These are phyloP conservation scores for Gastracanthus pulcherrimus DNA, from an alignment of 2,888 invertebrate genomes.

Conservation along the genomic window DNA sequence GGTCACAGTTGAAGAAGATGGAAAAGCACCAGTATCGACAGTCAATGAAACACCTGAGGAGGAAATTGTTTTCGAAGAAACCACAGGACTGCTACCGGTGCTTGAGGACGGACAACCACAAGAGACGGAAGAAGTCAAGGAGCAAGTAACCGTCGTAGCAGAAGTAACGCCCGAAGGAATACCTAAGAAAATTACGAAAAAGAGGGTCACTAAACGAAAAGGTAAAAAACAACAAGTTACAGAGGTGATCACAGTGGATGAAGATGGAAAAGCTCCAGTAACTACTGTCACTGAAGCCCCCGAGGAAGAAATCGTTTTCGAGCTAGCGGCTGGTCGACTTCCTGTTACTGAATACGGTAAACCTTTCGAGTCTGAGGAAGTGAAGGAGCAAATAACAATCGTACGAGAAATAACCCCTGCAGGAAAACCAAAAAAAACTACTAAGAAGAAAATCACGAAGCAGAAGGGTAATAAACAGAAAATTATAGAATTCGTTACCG, in stretches of 20 bases:
- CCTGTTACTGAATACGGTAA: conserved; percentile 45
- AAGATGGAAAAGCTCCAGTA: conserved; percentile 66
- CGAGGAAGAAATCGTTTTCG: conserved; percentile 64
- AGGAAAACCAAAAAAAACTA: conserved; percentile 69
- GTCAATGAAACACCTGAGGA: conserved; percentile 55
- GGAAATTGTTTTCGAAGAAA: conserved; percentile 72
- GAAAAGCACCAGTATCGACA: conserved; percentile 60
- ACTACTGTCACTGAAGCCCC: conserved; percentile 66
- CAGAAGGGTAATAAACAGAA: conserved; percentile 75
- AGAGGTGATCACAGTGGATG: conserved; percentile 73
- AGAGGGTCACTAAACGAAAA: conserved; percentile 68
- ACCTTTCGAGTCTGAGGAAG: conserved; percentile 65
- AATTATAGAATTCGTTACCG: conserved; percentile 75
- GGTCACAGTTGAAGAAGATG: conserved; percentile 63
- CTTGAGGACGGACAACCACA: conserved; percentile 61
- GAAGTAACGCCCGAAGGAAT: conserved; percentile 71
- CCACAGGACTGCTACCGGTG: conserved; percentile 76
- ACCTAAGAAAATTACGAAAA: conserved; percentile 74
- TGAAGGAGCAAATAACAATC: conserved; percentile 61
- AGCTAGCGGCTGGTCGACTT: conserved; percentile 65
- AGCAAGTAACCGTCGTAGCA: conserved; percentile 70
- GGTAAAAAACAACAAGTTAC: conserved; percentile 71
- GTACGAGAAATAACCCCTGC: conserved; percentile 65
- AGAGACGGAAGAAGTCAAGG: conserved; percentile 65
- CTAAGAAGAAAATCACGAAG: conserved; percentile 74